Evolutionary conservation across 1,140 invertebrate species (phyloP).

Genomic region (Ericerus pela): DNA sequence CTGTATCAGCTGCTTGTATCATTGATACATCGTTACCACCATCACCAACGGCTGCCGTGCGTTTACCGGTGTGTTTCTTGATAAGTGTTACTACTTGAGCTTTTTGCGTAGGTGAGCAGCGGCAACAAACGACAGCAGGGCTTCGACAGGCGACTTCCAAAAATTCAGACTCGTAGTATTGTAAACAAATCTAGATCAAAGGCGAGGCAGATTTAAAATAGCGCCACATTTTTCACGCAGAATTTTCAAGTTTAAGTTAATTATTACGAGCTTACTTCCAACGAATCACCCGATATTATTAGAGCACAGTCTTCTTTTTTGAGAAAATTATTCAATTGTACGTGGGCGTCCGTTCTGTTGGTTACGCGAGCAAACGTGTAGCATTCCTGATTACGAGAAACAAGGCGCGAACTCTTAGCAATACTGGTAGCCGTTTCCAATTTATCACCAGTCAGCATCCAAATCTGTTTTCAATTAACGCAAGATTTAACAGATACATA

Average conservation of each 20-base stretch:
- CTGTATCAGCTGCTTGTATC: conserved; percentile 91
- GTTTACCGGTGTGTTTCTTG: conserved; percentile 70
- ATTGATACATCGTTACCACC: conserved; percentile 81
- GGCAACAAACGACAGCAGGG: conserved; percentile 87
- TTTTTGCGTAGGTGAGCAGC: conserved; percentile 98
- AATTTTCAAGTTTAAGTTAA: neutral
- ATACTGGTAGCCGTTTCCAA: conserved; percentile 97
- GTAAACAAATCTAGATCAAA: conserved; percentile 25
- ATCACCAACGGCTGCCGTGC: conserved; percentile 67
- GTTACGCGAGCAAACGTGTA: conserved; percentile 62
- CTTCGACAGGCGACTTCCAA: conserved; percentile 83
- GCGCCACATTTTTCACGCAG: neutral
- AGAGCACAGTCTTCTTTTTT: conserved; percentile 76
- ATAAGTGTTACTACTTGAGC: conserved; percentile 86
- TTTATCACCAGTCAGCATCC: conserved; percentile 99
- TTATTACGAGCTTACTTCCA: conserved; percentile 48
- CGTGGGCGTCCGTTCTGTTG: conserved; percentile 73
- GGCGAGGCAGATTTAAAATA: conserved; percentile 3
- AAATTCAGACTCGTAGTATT: conserved; percentile 90
- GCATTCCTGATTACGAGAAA: conserved; percentile 52
- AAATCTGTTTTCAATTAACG: conserved; percentile 67
- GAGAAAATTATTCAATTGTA: conserved; percentile 76
- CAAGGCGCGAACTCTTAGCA: conserved; percentile 82
- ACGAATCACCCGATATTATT: conserved; percentile 81
- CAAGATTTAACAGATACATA: too few species aligned